Evolutionary conservation across 2,797 vertebrate genomes (phyloP), one percentile per base, ranked within the genome.

Genomic region (Esox masquinongy): DNA sequence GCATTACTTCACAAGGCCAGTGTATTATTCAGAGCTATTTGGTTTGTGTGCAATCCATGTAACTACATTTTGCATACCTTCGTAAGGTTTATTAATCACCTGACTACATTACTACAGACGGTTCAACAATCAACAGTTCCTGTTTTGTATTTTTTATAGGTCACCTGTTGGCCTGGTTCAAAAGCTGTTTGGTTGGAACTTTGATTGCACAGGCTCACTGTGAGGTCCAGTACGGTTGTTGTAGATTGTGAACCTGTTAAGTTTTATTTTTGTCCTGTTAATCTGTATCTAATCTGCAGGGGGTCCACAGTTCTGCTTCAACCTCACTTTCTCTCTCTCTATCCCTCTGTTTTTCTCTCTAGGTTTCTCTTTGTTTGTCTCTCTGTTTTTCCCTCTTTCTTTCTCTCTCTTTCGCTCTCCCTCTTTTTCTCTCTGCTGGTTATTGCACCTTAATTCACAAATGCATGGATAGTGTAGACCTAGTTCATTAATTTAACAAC

Each of bases 11-110:
- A 12, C 49, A 61, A 63, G 36, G 29, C 29, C 11, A 56, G 66
- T 34, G 59, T 71, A 59, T 80, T 77, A 56, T 15, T 71, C 56
- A 2, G 68, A 74, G 50, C n/a, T n/a, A n/a, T n/a, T n/a, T n/a
- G n/a, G n/a, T n/a, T n/a, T n/a, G n/a, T n/a, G 77, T 71, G 68
- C 26, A 36, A 70, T 53, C 5, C 34, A 63, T 70, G 17, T 53
- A 56, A 6, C 73, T 74, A 79, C 75, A 51, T 39, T 24, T 1
- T 51, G 56, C 24, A 67, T 17, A 29, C 15, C 53, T 79, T 31
- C 26, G 17, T 74, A 66, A 74, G 36, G 61, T 51, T 51, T 51
- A 6, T 50, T 16, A 0, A 51, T 53, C 17, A 53, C 50, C 29
- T 31, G 29, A 31, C 50, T n/a, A 19, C 16, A 53, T 5, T 19